phyloP scores from a whole-genome alignment of 1,140 invertebrate genomes.

The Myzus persicae region DNA sequence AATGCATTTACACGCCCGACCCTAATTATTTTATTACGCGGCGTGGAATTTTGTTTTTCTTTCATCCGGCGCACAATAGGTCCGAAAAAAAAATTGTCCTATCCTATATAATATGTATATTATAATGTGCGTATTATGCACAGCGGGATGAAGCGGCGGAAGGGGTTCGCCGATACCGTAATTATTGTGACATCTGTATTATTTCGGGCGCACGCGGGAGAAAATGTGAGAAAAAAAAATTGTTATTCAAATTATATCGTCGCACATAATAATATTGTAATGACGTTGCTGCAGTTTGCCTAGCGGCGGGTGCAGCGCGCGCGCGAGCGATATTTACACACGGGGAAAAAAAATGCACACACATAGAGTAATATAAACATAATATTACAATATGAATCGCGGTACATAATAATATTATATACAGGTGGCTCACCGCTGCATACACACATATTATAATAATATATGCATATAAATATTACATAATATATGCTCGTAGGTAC shows the following conservation, averaged over 20 bases:
- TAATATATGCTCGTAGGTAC: not conserved
- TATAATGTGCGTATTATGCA: not conserved
- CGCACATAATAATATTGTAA: not conserved
- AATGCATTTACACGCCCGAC: constrained; percentile 19
- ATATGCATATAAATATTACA: not conserved
- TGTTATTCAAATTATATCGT: constrained; percentile 41
- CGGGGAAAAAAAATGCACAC: not conserved
- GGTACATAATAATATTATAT: not conserved
- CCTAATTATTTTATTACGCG: constrained; percentile 43
- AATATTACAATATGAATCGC: not conserved
- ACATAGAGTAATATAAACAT: not conserved
- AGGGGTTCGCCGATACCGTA: constrained; percentile 32
- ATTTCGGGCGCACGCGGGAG: not conserved
- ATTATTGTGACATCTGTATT: constrained; percentile 58
- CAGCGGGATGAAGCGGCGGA: not conserved
- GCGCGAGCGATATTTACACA: not conserved
- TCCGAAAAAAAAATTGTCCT: constrained; percentile 5
- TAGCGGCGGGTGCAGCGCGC: not conserved
- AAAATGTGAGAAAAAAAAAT: constrained; percentile 30
- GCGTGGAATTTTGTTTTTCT: constrained; percentile 27
- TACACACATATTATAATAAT: not conserved
- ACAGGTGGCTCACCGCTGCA: constrained; percentile 23
- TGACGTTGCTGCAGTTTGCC: not conserved
- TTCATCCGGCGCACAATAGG: constrained; percentile 16
- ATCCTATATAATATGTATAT: not conserved